Conservation (phyloP, 2,888 invertebrate genomes). For the Cyaniris semiargus region DNA sequence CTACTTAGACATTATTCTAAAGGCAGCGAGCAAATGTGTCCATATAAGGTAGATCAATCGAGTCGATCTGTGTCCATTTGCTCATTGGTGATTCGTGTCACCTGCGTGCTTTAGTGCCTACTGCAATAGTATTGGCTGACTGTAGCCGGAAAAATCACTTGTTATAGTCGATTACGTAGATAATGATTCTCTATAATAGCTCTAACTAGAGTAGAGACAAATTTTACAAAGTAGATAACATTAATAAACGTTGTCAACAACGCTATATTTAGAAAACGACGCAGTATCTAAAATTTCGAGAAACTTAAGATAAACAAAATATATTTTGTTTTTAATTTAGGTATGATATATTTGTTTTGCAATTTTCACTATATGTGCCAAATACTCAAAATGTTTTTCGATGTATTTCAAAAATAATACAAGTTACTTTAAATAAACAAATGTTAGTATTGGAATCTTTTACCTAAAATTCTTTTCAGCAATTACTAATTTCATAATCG, state of each 20-base stretch:
- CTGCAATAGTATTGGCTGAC: conserved; percentile 32
- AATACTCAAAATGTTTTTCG: neutral
- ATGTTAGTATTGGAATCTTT: neutral
- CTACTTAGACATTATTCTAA: conserved; percentile 1
- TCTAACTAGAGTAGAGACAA: neutral
- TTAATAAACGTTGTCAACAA: neutral
- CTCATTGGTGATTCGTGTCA: conserved; percentile 43
- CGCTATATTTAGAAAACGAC: neutral
- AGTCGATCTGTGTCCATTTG: conserved; percentile 37
- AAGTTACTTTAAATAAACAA: neutral
- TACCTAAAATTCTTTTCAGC: neutral
- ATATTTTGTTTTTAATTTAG: neutral
- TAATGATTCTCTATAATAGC: neutral
- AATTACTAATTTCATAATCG: neutral
- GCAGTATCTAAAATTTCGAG: neutral
- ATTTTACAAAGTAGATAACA: neutral
- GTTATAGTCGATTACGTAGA: neutral
- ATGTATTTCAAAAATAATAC: neutral
- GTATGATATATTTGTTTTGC: neutral
- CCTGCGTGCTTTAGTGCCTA: conserved; percentile 35
- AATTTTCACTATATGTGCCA: neutral
- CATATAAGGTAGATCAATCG: conserved; percentile 27
- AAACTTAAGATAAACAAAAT: neutral
- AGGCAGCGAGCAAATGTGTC: conserved; percentile 31
- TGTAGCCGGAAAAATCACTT: conserved; percentile 23